Evolutionary conservation across 1,140 invertebrate genomes (phyloP), one percentile per base, ranked within the genome.

Genomic region (Lethrus apterus): DNA sequence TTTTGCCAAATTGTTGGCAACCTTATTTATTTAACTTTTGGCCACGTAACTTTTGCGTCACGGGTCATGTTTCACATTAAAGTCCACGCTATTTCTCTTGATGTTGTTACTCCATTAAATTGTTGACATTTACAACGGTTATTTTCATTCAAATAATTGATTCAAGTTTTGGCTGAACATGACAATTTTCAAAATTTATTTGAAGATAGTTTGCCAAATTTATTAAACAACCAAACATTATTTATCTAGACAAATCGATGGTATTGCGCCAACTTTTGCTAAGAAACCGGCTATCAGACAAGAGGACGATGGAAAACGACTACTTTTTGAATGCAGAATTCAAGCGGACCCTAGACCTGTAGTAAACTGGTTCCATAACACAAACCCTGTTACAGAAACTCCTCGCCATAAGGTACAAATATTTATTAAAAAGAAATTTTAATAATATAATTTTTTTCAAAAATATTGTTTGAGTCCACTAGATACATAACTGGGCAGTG

Each of bases 241-340:
- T 13, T 26, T 13, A 26, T 26, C 4, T 73, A 93, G 89, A 79
- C 89, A 92, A 91, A 89, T 92, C 72, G 93, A 96, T 76, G 93
- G 93, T 61, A 84, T 92, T 68, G 92, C 93, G 66, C 94, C 94
- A 62, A 96, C 92, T 65, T 98, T 98, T 76, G 83, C 87, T 65
- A 92, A 94, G 76, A 98, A 98, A 72, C 94, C 94, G 32, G 80
- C 89, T 19, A 98, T 97, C 65, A 79, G 90, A 67, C 93, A 98
- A 70, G 93, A 95, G 70, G 92, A 96, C 66, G 93, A 95, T 71
- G 93, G 93, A 46, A 93, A 94, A 73, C 80, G 89, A 66, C 72
- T 98, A 52, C 76, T 96, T 56, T 97, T 98, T 74, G 93, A 96
- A 74, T 96, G 93, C 72, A 81, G 89, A 57, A 89, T 97, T 57